A percentile compares a stretch with the other conserved stretches of the same genome.
phyloP scores from a whole-genome alignment of 2,797 vertebrate genomes.

The Paguma larvata region DNA sequence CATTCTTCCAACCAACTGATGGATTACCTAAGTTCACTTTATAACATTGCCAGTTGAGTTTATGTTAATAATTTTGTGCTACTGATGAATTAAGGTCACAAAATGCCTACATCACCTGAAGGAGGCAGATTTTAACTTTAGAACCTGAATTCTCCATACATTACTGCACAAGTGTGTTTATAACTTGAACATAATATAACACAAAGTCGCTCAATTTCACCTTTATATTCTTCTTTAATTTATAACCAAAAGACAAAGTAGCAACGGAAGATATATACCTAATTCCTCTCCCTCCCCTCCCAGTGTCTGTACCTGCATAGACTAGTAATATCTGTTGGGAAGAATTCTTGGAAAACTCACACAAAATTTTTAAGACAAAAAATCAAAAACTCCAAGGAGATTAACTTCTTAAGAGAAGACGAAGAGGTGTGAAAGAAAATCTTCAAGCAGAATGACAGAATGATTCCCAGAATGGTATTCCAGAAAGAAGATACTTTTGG shows the following conservation, averaged over 20 bases:
- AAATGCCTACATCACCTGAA: background rate
- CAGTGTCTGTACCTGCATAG: background rate
- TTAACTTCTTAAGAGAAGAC: background rate
- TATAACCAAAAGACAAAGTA: background rate
- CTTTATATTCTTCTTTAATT: background rate
- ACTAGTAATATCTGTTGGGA: background rate
- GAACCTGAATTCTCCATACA: background rate
- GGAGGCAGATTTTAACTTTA: background rate
- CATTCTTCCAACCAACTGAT: background rate
- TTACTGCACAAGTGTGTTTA: background rate
- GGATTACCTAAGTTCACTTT: conserved; percentile 17
- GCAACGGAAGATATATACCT: background rate
- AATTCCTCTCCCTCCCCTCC: no score
- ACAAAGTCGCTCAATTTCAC: background rate
- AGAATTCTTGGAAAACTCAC: background rate
- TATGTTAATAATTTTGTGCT: background rate
- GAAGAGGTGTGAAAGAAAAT: background rate
- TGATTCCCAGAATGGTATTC: background rate
- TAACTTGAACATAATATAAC: conserved; percentile 4
- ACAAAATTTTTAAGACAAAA: background rate
- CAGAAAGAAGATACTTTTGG: background rate
- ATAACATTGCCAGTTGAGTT: background rate
- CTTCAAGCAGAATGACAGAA: background rate
- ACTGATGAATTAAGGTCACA: background rate
- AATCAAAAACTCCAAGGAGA: background rate